These are phyloP conservation scores for Phyllotis vaccarum DNA, from an alignment of 2,797 vertebrate genomes.

Conservation along the genomic window DNA sequence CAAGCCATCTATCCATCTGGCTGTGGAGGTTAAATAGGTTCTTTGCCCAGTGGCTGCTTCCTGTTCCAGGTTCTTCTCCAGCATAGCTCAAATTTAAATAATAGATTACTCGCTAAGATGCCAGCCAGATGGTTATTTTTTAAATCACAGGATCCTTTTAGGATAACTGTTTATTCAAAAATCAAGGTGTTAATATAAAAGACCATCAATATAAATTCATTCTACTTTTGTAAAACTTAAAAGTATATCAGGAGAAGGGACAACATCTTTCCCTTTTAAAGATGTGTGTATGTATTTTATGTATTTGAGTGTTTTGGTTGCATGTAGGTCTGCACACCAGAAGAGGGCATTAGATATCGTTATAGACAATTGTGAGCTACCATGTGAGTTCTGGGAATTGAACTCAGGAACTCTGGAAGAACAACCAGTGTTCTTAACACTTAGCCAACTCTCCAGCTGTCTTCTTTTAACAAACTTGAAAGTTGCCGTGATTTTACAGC, in stretches of 20 bases:
- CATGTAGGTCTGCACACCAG: not conserved
- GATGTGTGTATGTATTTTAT: not conserved
- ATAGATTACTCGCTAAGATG: not conserved
- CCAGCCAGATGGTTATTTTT: slow-evolving; percentile 12
- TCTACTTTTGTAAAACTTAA: slow-evolving; percentile 45
- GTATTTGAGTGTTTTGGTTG: not conserved
- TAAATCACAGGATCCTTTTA: slow-evolving; percentile 16
- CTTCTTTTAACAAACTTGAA: slow-evolving; percentile 40
- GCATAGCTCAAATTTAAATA: not conserved
- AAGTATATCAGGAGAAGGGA: not conserved
- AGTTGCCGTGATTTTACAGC: not conserved
- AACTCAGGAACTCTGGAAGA: not conserved
- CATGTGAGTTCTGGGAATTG: not conserved
- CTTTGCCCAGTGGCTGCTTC: not conserved
- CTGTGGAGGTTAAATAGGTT: not conserved
- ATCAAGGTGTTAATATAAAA: slow-evolving; percentile 26
- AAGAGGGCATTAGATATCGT: not conserved
- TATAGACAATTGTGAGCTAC: not conserved
- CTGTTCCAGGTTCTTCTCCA: not conserved
- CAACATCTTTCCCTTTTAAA: not conserved
- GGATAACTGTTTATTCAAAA: not conserved
- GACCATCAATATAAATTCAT: slow-evolving; percentile 33
- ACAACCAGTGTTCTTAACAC: not conserved
- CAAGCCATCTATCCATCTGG: not conserved
- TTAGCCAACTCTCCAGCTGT: not conserved